These are phyloP conservation scores for Anagrus nilaparvatae DNA, from an alignment of 1,140 invertebrate genomes.

Conservation along the genomic window DNA sequence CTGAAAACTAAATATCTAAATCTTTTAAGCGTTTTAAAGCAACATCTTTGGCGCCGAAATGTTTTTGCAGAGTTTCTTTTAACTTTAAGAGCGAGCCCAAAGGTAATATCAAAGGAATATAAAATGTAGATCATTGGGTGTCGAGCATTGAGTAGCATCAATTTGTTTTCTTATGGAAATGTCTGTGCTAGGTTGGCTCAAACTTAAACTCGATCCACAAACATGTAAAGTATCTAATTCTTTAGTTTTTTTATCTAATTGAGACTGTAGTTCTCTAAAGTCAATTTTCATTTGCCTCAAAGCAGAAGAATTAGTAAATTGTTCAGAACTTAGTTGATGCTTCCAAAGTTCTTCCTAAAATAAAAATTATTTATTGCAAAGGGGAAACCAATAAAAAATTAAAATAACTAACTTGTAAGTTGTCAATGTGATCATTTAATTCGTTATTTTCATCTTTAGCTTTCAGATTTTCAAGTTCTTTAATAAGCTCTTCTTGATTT, in stretches of 20 bases:
- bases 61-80: slow-evolving; percentile 55
- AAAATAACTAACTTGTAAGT: slow-evolving; percentile 38
- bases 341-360: slow-evolving; percentile 46
- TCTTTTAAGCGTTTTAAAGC: slow-evolving; percentile 62
- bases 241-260: slow-evolving; percentile 54
- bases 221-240: slow-evolving; percentile 58
- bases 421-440: slow-evolving; percentile 41
- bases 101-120: slow-evolving; percentile 39
- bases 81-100: slow-evolving; percentile 49
- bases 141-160: slow-evolving; percentile 32
- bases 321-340: slow-evolving; percentile 44
- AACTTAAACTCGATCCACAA: slow-evolving; percentile 45
- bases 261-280: slow-evolving; percentile 49
- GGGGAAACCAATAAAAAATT: background rate
- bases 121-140: slow-evolving; percentile 37
- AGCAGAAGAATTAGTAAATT: slow-evolving; percentile 43
- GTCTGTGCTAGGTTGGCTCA: slow-evolving; percentile 67
- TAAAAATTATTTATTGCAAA: background rate
- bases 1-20: slow-evolving; percentile 58
- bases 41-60: slow-evolving; percentile 60
- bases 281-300: slow-evolving; percentile 45
- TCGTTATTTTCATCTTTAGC: slow-evolving; percentile 41
- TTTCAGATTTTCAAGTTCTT: slow-evolving; percentile 44
- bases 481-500: slow-evolving; percentile 43
- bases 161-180: slow-evolving; percentile 60